A percentile compares a stretch with the other conserved stretches of the same genome.
Evolutionary conservation across 64 coral and sea anemone species (phyloP).

Genomic region (Porites lutea): DNA sequence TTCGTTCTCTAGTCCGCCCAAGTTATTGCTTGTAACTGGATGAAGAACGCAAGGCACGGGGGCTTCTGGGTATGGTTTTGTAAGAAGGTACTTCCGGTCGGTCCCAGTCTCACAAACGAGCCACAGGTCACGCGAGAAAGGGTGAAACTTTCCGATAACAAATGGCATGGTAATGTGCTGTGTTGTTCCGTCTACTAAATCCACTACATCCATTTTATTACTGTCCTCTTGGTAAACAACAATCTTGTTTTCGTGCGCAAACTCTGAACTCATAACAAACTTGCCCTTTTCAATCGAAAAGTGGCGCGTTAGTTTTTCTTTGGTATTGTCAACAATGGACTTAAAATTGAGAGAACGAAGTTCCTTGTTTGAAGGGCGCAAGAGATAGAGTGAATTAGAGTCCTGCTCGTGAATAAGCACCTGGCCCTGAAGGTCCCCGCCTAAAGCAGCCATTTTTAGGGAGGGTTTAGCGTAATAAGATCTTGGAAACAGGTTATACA

Average conservation of each 20-base stretch:
- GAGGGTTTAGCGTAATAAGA: constrained; percentile 68
- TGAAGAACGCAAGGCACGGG: constrained; percentile 86
- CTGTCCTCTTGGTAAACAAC: constrained; percentile 83
- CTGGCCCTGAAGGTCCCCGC: constrained; percentile 72
- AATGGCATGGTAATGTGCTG: constrained; percentile 92
- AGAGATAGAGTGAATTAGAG: constrained; percentile 77
- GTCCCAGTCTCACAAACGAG: constrained; percentile 92
- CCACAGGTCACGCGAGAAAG: constrained; percentile 92
- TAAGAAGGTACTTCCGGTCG: constrained; percentile 85
- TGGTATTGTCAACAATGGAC: constrained; percentile 79
- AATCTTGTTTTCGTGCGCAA: constrained; percentile 84
- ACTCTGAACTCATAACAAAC: constrained; percentile 79
- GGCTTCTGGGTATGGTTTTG: constrained; percentile 82
- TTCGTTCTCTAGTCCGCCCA: constrained; percentile 28
- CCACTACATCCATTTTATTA: constrained; percentile 88
- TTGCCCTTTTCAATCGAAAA: constrained; percentile 82
- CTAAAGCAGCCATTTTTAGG: constrained; percentile 87
- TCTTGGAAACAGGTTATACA: constrained; percentile 85
- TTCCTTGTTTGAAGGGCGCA: constrained; percentile 54
- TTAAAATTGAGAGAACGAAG: constrained; percentile 72
- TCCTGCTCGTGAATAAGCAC: constrained; percentile 87
- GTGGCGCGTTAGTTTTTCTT: constrained; percentile 85
- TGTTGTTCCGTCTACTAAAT: constrained; percentile 55
- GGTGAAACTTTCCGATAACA: constrained; percentile 94
- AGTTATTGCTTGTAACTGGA: constrained; percentile 69